Evolutionary conservation across 1,140 invertebrate genomes (phyloP).

Genomic region (Ladona fulva): DNA sequence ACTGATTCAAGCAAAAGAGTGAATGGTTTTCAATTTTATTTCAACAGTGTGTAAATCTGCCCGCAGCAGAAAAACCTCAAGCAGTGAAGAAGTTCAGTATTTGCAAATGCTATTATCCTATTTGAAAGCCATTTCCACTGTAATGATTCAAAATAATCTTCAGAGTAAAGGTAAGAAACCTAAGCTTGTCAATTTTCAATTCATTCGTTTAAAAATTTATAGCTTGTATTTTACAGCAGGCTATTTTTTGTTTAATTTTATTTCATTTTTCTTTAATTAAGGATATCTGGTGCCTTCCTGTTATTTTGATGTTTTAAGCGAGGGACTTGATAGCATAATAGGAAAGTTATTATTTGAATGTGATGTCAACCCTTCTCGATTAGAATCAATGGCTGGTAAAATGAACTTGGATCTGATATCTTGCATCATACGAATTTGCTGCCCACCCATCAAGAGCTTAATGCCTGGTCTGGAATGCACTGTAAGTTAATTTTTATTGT

Average conservation of each 20-base stretch:
- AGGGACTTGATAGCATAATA: background rate
- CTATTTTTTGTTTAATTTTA: background rate
- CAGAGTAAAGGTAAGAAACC: background rate
- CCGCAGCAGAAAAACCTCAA: no score
- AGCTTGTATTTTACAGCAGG: background rate
- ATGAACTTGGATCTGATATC: background rate
- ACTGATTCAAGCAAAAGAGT: no score
- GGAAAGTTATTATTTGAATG: background rate
- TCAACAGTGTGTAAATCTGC: no score
- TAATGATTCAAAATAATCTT: background rate
- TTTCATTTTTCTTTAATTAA: background rate
- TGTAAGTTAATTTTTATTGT: background rate
- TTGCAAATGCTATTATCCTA: background rate
- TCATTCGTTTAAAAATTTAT: background rate
- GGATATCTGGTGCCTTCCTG: background rate
- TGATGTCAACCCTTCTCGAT: background rate
- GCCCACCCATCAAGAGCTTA: background rate
- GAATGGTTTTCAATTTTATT: no score
- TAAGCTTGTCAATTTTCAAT: background rate
- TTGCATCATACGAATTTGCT: background rate
- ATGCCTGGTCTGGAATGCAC: background rate
- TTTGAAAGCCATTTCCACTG: background rate
- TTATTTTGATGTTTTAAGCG: background rate
- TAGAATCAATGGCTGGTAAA: background rate
- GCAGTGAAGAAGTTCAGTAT: background rate